A percentile compares a stretch with the other conserved stretches of the same genome.
phyloP scores from a whole-genome alignment of 2,113 vertebrate genomes.

The Leuciscus idus region DNA sequence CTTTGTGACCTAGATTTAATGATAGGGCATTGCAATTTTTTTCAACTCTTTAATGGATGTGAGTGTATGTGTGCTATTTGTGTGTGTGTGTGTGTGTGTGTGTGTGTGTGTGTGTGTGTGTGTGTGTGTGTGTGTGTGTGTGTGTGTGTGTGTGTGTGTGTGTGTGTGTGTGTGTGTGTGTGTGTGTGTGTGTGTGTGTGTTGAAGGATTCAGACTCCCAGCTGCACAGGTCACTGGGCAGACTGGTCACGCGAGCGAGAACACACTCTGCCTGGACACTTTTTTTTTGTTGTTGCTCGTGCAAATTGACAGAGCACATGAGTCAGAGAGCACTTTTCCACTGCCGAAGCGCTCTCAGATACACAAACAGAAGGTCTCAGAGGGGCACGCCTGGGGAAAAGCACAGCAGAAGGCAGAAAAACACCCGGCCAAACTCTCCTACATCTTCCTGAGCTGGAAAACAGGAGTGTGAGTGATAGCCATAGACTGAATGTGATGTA shows the following conservation, averaged over 20 bases:
- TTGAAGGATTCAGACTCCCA: not conserved
- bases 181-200: not conserved
- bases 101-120: not conserved
- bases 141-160: not conserved
- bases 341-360: not conserved
- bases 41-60: constrained; percentile 34
- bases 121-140: constrained; percentile 15
- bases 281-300: not conserved
- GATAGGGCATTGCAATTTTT: constrained; percentile 19
- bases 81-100: not conserved
- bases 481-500: not conserved
- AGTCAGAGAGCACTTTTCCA: constrained; percentile 28
- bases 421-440: not conserved
- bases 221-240: constrained; percentile 34
- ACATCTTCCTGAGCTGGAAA: not conserved
- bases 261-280: not conserved
- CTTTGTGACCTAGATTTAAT: constrained; percentile 64
- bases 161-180: constrained; percentile 7
- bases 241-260: constrained; percentile 24
- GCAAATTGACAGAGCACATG: constrained; percentile 8
- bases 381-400: constrained; percentile 26
- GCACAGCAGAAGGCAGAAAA: not conserved
- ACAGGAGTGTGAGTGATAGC: not conserved
- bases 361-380: constrained; percentile 26
- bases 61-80: not conserved